These are phyloP conservation scores for Chaitophorus viminalis DNA, from an alignment of 2,888 invertebrate species.

Conservation along the genomic window DNA sequence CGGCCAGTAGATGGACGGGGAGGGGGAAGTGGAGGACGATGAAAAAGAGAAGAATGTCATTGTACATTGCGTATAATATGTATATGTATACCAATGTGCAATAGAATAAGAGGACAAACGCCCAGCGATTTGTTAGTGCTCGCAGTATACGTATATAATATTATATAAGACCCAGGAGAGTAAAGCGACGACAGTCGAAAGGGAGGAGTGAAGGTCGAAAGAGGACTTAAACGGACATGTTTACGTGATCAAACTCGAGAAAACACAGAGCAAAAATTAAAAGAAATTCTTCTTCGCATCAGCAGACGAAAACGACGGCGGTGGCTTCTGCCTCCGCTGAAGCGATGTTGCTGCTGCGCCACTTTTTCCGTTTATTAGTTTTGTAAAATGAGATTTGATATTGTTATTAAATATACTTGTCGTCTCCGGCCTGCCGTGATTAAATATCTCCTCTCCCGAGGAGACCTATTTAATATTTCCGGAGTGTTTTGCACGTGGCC, in stretches of 20 bases:
- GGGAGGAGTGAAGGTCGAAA: too few species aligned
- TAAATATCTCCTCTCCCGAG: not conserved
- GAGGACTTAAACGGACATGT: slow-evolving; percentile 17
- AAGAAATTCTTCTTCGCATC: slow-evolving; percentile 25
- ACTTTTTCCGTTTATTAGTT: slow-evolving; percentile 53
- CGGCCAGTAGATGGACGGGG: not conserved
- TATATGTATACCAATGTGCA: not conserved
- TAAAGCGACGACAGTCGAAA: not conserved
- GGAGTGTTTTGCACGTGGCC: slow-evolving; percentile 40
- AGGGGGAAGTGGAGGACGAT: too few species aligned
- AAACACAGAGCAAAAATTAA: slow-evolving; percentile 53
- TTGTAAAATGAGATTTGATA: slow-evolving; percentile 59
- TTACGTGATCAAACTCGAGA: slow-evolving; percentile 56
- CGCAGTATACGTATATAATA: not conserved
- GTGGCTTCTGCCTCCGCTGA: not conserved
- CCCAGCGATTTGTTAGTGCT: slow-evolving; percentile 49
- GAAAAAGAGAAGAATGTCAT: not conserved
- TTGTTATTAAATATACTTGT: slow-evolving; percentile 59
- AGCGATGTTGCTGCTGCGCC: not conserved
- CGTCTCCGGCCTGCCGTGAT: slow-evolving; percentile 11
- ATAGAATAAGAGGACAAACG: not conserved
- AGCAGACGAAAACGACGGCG: slow-evolving; percentile 3
- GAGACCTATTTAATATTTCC: slow-evolving; percentile 57
- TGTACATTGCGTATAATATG: not conserved
- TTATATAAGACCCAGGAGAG: not conserved